Percentiles rank a stretch among this genome's conserved stretches.
Conservation (phyloP, 2,888 invertebrate genomes). For the Amphipyra berbera region DNA sequence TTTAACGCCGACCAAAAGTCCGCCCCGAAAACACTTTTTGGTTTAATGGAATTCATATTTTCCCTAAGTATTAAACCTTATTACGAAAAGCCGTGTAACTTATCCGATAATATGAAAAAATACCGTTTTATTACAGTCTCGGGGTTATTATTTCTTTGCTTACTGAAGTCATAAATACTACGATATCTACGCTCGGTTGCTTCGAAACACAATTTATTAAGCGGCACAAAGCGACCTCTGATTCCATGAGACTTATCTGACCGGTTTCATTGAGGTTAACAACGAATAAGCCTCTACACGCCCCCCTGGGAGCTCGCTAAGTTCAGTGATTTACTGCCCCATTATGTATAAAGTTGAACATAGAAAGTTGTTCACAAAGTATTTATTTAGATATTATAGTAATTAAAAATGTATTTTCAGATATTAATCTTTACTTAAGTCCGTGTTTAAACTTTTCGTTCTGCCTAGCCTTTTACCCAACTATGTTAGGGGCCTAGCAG, state of each 20-base stretch:
- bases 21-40: not conserved
- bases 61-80: slow-evolving; percentile 24
- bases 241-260: slow-evolving; percentile 63
- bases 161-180: slow-evolving; percentile 56
- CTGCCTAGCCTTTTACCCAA: too few relatives aligned
- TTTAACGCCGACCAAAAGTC: slow-evolving; percentile 17
- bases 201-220: slow-evolving; percentile 60
- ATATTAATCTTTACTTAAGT: slow-evolving; percentile 25
- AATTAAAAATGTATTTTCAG: slow-evolving; percentile 26
- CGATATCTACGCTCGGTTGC: slow-evolving; percentile 51
- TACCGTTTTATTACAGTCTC: slow-evolving; percentile 44
- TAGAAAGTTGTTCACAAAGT: slow-evolving; percentile 16
- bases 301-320: slow-evolving; percentile 51
- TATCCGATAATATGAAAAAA: slow-evolving; percentile 41
- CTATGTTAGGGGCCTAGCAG: too few relatives aligned
- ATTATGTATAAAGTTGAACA: slow-evolving; percentile 38
- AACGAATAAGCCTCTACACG: slow-evolving; percentile 64
- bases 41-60: slow-evolving; percentile 28
- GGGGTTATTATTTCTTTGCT: slow-evolving; percentile 50
- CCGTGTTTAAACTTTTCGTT: slow-evolving; percentile 5
- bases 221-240: slow-evolving; percentile 48
- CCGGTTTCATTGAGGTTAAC: slow-evolving; percentile 58
- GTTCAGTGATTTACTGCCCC: slow-evolving; percentile 58
- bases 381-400: slow-evolving; percentile 17
- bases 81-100: slow-evolving; percentile 38